Conservation (phyloP, 2,797 vertebrate species). For the Chloroceryle amazona region DNA sequence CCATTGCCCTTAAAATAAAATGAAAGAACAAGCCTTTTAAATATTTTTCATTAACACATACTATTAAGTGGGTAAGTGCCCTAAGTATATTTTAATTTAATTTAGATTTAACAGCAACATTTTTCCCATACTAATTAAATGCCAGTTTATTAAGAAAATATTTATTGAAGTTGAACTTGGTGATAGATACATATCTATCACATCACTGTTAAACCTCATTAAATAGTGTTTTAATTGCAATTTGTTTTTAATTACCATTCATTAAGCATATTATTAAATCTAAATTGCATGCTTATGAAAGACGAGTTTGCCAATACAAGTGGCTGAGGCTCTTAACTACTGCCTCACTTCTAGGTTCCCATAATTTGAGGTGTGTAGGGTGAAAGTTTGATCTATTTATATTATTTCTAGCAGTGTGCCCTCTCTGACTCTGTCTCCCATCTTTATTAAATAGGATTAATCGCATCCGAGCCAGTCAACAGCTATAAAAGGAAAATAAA, state of each 20-base stretch:
- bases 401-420: neutral
- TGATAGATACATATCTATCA: slow-evolving; percentile 80
- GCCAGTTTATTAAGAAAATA: slow-evolving; percentile 85
- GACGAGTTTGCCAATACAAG: slow-evolving; percentile 53
- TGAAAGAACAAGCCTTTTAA: slow-evolving; percentile 41
- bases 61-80: slow-evolving; percentile 78
- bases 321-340: slow-evolving; percentile 29
- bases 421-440: neutral
- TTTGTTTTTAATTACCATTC: slow-evolving; percentile 84
- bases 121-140: slow-evolving; percentile 82
- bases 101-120: slow-evolving; percentile 79
- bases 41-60: slow-evolving; percentile 81
- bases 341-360: neutral
- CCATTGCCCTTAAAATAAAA: neutral
- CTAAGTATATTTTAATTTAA: slow-evolving; percentile 83
- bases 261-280: slow-evolving; percentile 83
- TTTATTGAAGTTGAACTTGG: slow-evolving; percentile 81
- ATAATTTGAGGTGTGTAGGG: neutral
- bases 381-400: neutral
- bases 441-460: slow-evolving; percentile 21
- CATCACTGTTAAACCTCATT: slow-evolving; percentile 80
- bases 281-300: slow-evolving; percentile 78
- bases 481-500: neutral
- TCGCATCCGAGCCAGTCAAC: neutral
- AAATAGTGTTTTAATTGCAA: slow-evolving; percentile 83